These are phyloP conservation scores for Hypsibius dujardini DNA, from an alignment of 1,140 invertebrate species.

Conservation along the genomic window DNA sequence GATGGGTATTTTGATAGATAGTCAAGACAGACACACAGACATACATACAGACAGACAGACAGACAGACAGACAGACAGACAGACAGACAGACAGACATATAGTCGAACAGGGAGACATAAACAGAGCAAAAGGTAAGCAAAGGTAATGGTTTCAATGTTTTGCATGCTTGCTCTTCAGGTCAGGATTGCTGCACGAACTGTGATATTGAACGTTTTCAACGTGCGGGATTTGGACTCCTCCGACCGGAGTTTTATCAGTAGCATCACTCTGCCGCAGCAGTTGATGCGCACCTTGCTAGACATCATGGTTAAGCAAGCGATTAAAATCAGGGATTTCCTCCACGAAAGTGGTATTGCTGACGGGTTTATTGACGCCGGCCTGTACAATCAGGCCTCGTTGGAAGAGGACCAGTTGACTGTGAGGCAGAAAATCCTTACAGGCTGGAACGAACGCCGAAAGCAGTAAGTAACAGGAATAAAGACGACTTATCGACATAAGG, in stretches of 20 bases:
- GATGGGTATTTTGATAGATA: conserved; percentile 10
- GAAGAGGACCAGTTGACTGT: too few species aligned
- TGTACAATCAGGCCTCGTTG: neutral
- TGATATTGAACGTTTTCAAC: conserved; percentile 86
- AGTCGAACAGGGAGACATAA: too few species aligned
- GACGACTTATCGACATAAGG: too few species aligned
- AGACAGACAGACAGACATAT: too few species aligned
- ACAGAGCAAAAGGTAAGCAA: too few species aligned
- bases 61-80: too few species aligned
- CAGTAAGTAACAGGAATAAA: conserved; percentile 23
- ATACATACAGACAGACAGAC: too few species aligned
- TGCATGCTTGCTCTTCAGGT: conserved; percentile 41
- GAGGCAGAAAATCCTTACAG: neutral
- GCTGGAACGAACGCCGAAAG: conserved; percentile 31
- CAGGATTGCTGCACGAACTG: conserved; percentile 84
- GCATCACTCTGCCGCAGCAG: too few species aligned
- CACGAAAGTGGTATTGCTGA: neutral
- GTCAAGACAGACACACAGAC: too few species aligned
- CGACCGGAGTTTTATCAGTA: neutral
- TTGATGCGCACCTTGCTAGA: too few species aligned
- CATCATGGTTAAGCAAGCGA: too few species aligned
- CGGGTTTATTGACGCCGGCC: neutral
- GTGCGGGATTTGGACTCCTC: conserved; percentile 30
- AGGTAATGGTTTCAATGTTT: conserved; percentile 19
- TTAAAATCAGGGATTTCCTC: conserved; percentile 12